Conservation (phyloP, 2,797 vertebrate species). For the Centropyge bicolor region DNA sequence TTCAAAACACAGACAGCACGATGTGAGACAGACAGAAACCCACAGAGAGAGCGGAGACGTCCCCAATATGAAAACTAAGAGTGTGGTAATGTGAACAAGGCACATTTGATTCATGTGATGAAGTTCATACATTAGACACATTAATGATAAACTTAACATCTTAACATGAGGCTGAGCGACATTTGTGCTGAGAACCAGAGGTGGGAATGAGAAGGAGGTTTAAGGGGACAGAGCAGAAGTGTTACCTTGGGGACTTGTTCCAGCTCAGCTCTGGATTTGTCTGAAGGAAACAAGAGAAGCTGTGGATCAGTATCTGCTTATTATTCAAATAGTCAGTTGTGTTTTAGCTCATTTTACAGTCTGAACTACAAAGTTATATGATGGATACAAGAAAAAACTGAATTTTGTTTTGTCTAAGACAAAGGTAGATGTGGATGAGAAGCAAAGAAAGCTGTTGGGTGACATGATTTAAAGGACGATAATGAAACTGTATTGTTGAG, state of each 20-base stretch:
- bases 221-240: neutral
- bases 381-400: neutral
- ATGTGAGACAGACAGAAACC: neutral
- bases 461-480: too few relatives aligned
- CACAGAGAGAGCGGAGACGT: neutral
- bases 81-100: neutral
- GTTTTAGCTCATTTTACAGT: neutral
- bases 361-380: neutral
- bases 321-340: neutral
- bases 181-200: too few relatives aligned
- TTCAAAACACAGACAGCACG: neutral
- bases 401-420: too few relatives aligned
- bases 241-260: constrained; percentile 98
- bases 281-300: constrained; percentile 76
- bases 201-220: too few relatives aligned
- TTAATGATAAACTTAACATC: too few relatives aligned
- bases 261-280: constrained; percentile 96
- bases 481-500: too few relatives aligned
- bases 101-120: neutral
- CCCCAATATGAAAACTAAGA: neutral
- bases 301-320: neutral
- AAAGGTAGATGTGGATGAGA: too few relatives aligned
- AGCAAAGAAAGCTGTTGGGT: too few relatives aligned
- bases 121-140: neutral
- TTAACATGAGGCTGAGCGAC: too few relatives aligned